Conservation (phyloP, 2,113 vertebrate genomes). For the Bostrychus sinensis region DNA sequence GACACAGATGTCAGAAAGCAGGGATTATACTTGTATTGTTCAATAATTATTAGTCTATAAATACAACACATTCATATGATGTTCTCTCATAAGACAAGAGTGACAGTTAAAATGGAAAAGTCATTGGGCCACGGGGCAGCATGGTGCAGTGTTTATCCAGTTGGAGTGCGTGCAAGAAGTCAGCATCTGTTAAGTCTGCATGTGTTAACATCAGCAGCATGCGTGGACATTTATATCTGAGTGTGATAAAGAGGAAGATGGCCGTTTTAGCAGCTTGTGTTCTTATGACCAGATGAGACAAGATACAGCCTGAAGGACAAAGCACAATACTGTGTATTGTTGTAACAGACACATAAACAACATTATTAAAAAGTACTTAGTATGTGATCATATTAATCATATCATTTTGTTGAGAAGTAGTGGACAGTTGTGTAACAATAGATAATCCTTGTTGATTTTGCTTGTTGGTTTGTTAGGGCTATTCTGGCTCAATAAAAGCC, state of each 20-base stretch:
- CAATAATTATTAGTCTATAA: slow-evolving; percentile 1
- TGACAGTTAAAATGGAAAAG: neutral
- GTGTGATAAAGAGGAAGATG: slow-evolving; percentile 8
- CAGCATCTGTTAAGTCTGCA: slow-evolving; percentile 13
- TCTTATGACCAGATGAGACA: slow-evolving; percentile 18
- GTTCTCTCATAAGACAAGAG: neutral
- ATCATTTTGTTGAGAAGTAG: too few species aligned
- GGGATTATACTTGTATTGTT: slow-evolving; percentile 1
- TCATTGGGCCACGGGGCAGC: neutral
- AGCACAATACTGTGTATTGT: neutral
- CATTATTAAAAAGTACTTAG: too few species aligned
- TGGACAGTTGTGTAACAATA: too few species aligned
- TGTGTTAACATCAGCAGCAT: slow-evolving; percentile 1
- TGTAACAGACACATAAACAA: too few species aligned
- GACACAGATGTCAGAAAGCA: slow-evolving; percentile 2
- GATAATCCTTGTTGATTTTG: too few species aligned
- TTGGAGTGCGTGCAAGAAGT: neutral
- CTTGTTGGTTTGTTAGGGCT: too few species aligned
- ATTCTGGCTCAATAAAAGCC: too few species aligned
- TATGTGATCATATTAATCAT: too few species aligned
- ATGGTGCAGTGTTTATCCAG: neutral
- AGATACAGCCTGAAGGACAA: slow-evolving; percentile 1
- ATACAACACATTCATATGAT: neutral
- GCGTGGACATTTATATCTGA: neutral
- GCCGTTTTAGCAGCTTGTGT: slow-evolving; percentile 4